Conservation (phyloP, 2,888 invertebrate genomes). For the Nomada fabriciana region DNA sequence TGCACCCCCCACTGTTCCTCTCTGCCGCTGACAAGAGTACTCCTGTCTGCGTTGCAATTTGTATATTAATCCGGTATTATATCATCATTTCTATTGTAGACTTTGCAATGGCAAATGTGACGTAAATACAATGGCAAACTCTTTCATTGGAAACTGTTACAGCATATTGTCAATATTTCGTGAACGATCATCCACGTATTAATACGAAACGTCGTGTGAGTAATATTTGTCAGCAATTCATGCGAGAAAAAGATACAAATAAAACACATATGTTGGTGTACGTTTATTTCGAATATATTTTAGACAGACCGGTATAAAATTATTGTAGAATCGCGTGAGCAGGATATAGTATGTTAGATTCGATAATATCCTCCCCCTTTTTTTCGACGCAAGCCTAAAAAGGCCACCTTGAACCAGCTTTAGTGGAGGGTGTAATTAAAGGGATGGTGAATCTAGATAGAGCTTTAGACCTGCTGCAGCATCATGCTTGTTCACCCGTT, state of each 20-base stretch:
- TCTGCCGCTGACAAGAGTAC: slow-evolving; percentile 26
- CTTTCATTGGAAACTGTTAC: neutral
- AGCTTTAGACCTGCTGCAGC: slow-evolving; percentile 55
- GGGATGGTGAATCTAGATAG: slow-evolving; percentile 65
- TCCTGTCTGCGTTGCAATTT: slow-evolving; percentile 48
- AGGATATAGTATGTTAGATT: neutral
- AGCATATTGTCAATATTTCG: neutral
- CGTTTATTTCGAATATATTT: too few relatives aligned
- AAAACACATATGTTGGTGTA: neutral
- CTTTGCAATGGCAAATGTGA: slow-evolving; percentile 28
- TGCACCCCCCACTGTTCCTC: slow-evolving; percentile 41
- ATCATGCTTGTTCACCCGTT: slow-evolving; percentile 65
- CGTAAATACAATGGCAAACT: slow-evolving; percentile 15
- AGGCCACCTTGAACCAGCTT: slow-evolving; percentile 39
- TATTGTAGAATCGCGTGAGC: neutral
- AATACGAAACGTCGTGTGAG: too few relatives aligned
- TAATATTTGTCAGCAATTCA: too few relatives aligned
- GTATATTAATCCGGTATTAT: slow-evolving; percentile 52
- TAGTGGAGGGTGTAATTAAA: slow-evolving; percentile 59
- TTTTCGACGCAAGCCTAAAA: slow-evolving; percentile 35
- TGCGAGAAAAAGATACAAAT: neutral
- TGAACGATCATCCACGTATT: too few relatives aligned
- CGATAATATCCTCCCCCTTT: neutral
- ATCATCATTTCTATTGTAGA: slow-evolving; percentile 24
- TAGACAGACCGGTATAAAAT: neutral